These are phyloP conservation scores for Epinephelus fuscoguttatus DNA, from an alignment of 2,113 vertebrate species.

Conservation along the genomic window DNA sequence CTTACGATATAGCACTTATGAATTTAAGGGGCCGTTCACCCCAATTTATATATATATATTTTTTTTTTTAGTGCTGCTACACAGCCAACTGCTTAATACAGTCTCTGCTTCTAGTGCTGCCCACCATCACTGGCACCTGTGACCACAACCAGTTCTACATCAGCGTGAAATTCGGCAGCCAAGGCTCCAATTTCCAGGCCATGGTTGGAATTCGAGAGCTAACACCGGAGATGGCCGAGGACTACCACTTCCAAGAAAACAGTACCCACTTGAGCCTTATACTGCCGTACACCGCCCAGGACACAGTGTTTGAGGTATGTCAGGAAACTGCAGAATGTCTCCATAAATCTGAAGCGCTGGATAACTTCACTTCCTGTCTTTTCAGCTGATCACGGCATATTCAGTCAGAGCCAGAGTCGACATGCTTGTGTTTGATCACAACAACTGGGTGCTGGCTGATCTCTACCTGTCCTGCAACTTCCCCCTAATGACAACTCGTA, in stretches of 20 bases:
- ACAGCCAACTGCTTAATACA: fast-evolving
- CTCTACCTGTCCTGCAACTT: constrained; percentile 82
- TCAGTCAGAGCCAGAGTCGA: constrained; percentile 76
- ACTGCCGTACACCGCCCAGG: constrained; percentile 64
- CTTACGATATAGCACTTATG: no score
- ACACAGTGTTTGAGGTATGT: constrained; percentile 71
- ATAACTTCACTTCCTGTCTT: background rate
- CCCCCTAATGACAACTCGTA: constrained; percentile 76
- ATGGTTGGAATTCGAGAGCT: constrained; percentile 61
- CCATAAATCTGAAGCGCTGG: background rate
- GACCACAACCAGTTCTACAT: constrained; percentile 75
- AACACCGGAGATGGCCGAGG: constrained; percentile 29
- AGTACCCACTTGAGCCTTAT: constrained; percentile 71
- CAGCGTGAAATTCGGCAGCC: constrained; percentile 66
- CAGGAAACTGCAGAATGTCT: background rate
- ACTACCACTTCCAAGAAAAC: constrained; percentile 62
- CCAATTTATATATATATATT: no score
- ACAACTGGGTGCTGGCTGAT: constrained; percentile 72
- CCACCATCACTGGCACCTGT: constrained; percentile 75
- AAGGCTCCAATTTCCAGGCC: constrained; percentile 63
- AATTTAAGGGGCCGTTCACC: no score
- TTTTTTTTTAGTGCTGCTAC: no score
- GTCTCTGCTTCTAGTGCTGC: constrained; percentile 59
- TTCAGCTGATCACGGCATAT: constrained; percentile 51
- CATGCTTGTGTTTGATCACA: constrained; percentile 59